Percentiles rank a stretch among this genome's conserved stretches.
Conservation (phyloP, 2,113 vertebrate species). For the human region DNA sequence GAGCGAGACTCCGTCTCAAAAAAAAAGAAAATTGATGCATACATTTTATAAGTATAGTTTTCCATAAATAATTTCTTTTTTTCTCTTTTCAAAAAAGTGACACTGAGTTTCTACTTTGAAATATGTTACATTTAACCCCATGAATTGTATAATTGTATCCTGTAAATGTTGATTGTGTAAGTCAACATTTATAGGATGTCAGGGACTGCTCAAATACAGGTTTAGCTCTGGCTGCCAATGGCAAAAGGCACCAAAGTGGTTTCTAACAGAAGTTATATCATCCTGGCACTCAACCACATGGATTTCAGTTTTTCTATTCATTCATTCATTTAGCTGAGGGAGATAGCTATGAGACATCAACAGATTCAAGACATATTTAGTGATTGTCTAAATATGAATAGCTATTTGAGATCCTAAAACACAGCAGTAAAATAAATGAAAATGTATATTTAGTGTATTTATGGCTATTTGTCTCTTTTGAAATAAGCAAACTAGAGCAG, state of each 20-base stretch:
- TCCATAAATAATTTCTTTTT: not conserved
- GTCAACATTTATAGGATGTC: not conserved
- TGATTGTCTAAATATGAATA: not conserved
- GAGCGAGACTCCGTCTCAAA: too few species aligned
- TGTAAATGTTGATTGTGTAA: not conserved
- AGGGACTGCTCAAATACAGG: not conserved
- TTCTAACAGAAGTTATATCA: slow-evolving; percentile 7
- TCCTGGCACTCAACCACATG: not conserved
- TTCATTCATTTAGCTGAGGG: not conserved
- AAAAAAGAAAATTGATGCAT: not conserved
- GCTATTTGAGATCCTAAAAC: not conserved
- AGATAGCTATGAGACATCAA: not conserved
- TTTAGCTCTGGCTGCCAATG: not conserved
- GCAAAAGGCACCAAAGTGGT: not conserved
- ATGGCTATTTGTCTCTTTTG: not conserved
- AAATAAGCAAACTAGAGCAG: not conserved
- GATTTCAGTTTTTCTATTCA: not conserved
- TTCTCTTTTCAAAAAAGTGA: not conserved
- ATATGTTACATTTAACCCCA: not conserved
- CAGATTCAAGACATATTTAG: slow-evolving; percentile 7
- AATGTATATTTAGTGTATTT: not conserved
- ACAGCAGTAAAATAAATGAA: not conserved
- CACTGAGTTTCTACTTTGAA: not conserved
- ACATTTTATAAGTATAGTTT: not conserved
- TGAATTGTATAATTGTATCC: not conserved